Conservation (phyloP, 2,797 vertebrate genomes). For the Gobionotothen gibberifrons region DNA sequence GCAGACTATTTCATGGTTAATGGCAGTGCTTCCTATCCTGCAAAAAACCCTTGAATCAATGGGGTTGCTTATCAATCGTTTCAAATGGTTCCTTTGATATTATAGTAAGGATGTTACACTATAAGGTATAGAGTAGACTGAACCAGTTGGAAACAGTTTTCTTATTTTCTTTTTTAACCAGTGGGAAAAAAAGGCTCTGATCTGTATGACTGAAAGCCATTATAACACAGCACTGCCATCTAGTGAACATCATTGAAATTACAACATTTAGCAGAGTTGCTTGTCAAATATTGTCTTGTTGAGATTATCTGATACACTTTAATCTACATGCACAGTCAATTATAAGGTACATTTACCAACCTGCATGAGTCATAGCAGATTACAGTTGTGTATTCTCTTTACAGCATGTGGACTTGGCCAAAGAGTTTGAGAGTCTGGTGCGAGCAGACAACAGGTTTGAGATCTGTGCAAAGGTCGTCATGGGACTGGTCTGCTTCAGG, state of each 20-base stretch:
- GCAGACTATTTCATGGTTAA: constrained; percentile 6
- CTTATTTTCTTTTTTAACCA: background rate
- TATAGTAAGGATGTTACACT: background rate
- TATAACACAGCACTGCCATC: constrained; percentile 57
- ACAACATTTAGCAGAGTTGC: background rate
- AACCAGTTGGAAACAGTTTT: background rate
- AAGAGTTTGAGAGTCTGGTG: constrained; percentile 90
- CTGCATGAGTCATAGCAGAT: background rate
- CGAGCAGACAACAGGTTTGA: constrained; percentile 91
- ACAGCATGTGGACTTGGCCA: constrained; percentile 91
- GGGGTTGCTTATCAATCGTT: background rate
- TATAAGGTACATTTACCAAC: background rate
- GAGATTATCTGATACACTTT: background rate
- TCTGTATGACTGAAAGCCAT: background rate
- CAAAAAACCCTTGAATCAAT: constrained; percentile 10
- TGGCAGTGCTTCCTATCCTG: constrained; percentile 2
- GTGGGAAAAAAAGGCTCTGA: background rate
- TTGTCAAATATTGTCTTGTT: background rate
- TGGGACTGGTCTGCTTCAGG: constrained; percentile 96
- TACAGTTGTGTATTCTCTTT: constrained; percentile 21
- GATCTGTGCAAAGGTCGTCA: constrained; percentile 89
- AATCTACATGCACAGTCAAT: background rate
- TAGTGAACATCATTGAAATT: constrained; percentile 40
- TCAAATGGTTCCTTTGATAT: constrained; percentile 2
- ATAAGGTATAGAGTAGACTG: background rate